phyloP scores from a whole-genome alignment of 2,888 invertebrate species.

The Euphydryas editha region DNA sequence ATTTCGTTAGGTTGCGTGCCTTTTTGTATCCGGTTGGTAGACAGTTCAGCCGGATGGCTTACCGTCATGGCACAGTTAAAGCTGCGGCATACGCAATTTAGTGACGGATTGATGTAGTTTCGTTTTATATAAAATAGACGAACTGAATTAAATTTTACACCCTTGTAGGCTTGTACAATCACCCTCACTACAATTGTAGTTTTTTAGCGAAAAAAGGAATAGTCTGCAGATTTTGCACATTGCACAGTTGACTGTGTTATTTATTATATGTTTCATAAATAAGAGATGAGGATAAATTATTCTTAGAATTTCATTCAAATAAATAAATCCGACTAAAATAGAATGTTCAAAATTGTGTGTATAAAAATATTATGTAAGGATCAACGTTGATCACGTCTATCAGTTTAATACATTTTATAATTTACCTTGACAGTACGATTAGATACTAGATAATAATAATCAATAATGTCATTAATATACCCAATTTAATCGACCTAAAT shows the following conservation, averaged over 20 bases:
- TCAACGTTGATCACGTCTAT: neutral
- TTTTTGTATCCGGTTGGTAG: conserved; percentile 8
- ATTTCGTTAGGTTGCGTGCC: neutral
- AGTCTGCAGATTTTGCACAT: no score
- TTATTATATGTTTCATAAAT: no score
- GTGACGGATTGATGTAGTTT: neutral
- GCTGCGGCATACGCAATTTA: conserved; percentile 6
- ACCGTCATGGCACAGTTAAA: conserved; percentile 9
- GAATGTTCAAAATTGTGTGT: no score
- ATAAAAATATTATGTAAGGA: no score
- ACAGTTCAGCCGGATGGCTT: conserved; percentile 4
- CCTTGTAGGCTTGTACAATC: no score
- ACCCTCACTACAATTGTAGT: no score
- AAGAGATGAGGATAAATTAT: no score
- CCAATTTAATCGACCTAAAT: conserved; percentile 23
- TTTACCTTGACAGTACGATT: conserved; percentile 14
- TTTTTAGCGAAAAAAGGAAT: no score
- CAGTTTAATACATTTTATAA: conserved; percentile 1
- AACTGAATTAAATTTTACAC: no score
- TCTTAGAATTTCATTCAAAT: no score
- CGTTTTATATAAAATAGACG: neutral
- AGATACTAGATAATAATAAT: neutral
- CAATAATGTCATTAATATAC: conserved; percentile 25
- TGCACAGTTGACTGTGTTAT: neutral
- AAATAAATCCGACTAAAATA: no score